phyloP scores from a whole-genome alignment of 2,888 invertebrate species.

The Ptilodon capucinus region DNA sequence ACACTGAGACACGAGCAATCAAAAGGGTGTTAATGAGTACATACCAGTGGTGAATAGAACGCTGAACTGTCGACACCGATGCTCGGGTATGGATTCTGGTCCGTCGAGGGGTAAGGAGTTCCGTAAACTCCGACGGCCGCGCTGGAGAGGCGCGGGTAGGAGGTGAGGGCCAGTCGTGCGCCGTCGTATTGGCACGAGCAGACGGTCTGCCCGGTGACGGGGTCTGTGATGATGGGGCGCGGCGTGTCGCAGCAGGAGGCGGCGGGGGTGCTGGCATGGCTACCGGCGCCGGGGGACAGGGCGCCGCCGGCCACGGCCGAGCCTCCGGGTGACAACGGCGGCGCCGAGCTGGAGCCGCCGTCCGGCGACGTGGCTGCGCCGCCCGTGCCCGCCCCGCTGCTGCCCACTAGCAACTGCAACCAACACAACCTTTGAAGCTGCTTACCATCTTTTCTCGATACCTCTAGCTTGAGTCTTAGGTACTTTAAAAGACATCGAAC shows the following conservation, averaged over 20 bases:
- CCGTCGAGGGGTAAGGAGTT: constrained; percentile 93
- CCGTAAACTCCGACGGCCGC: constrained; percentile 92
- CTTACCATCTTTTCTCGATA: not conserved
- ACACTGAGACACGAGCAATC: not conserved
- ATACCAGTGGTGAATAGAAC: constrained; percentile 97
- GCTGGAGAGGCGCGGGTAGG: constrained; percentile 89
- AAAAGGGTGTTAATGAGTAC: constrained; percentile 60
- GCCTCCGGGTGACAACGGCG: constrained; percentile 88
- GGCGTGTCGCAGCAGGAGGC: constrained; percentile 94
- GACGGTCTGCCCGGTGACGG: constrained; percentile 95
- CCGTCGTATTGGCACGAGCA: constrained; percentile 97
- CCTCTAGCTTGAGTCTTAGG: not conserved
- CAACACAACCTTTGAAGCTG: not conserved
- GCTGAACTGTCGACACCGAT: constrained; percentile 97
- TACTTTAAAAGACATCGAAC: not conserved
- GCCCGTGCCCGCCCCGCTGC: constrained; percentile 88
- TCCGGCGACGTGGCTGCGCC: constrained; percentile 89
- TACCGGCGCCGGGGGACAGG: constrained; percentile 82
- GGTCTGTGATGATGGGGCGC: constrained; percentile 95
- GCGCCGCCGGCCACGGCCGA: constrained; percentile 84
- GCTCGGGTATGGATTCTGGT: constrained; percentile 96
- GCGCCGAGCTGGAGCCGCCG: constrained; percentile 86
- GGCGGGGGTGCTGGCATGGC: constrained; percentile 78
- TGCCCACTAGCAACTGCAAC: constrained; percentile 88
- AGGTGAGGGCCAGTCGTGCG: constrained; percentile 90